Conservation (phyloP, 2,113 vertebrate species). For the Erinaceus europaeus region DNA sequence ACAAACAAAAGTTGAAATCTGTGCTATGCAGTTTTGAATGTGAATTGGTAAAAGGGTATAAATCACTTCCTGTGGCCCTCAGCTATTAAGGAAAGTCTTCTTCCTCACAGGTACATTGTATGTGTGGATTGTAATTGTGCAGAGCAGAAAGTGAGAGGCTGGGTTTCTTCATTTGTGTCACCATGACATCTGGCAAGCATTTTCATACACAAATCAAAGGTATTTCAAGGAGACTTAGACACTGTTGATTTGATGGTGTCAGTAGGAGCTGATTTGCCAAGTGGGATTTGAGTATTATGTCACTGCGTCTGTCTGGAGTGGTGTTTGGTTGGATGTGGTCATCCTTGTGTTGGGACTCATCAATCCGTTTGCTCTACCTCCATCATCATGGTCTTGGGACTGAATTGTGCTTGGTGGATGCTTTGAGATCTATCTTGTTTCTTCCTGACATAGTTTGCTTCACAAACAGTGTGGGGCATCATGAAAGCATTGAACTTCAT, state of each 20-base stretch:
- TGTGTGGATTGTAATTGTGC: accelerated
- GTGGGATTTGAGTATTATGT: neutral
- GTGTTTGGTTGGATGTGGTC: accelerated
- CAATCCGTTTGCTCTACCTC: neutral
- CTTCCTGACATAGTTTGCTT: no score
- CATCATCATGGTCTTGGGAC: neutral
- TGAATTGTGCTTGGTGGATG: no score
- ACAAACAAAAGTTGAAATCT: neutral
- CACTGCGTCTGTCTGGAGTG: accelerated
- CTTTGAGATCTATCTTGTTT: no score
- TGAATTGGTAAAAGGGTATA: accelerated
- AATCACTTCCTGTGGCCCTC: neutral
- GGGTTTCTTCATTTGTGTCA: neutral
- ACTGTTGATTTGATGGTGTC: no score
- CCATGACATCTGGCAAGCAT: neutral
- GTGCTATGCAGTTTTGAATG: neutral
- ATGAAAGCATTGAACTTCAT: no score
- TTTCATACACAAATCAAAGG: neutral
- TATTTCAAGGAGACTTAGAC: neutral
- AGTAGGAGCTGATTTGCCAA: no score
- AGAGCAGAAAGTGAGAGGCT: neutral
- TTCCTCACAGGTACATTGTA: no score
- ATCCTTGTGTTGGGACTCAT: no score
- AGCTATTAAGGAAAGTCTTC: accelerated
- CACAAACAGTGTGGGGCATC: no score